Conservation (phyloP, 2,888 invertebrate species). For the Tenthredo scrophulariae region DNA sequence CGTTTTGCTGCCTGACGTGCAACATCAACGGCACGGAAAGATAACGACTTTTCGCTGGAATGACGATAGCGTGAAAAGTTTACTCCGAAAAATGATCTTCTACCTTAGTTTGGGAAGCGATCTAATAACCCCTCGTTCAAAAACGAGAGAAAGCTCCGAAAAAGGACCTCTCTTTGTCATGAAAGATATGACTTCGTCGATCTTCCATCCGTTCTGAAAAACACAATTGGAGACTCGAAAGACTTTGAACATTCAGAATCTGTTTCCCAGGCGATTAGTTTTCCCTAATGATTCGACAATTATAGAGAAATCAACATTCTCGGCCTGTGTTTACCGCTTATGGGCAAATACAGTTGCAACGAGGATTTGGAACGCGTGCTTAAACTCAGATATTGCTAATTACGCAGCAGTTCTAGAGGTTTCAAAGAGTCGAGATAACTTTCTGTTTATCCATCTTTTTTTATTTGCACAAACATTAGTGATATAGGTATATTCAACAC, state of each 20-base stretch:
- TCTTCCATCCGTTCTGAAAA: background rate
- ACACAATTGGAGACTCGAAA: background rate
- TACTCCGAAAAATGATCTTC: background rate
- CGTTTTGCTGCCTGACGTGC: slow-evolving; percentile 35
- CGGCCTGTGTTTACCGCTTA: background rate
- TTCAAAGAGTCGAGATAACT: slow-evolving; percentile 21
- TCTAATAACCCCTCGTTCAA: background rate
- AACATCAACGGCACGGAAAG: slow-evolving; percentile 18
- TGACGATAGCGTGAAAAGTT: slow-evolving; percentile 38
- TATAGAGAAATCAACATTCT: background rate
- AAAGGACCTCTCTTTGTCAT: background rate
- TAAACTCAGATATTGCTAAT: slow-evolving; percentile 58
- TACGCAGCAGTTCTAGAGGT: slow-evolving; percentile 59
- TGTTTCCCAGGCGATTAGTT: background rate
- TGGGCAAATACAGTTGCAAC: background rate
- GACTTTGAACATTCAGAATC: too few relatives aligned
- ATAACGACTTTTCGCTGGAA: slow-evolving; percentile 31
- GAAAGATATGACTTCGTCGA: background rate
- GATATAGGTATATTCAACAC: background rate
- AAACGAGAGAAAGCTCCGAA: background rate
- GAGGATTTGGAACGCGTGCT: slow-evolving; percentile 2
- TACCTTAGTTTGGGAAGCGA: background rate
- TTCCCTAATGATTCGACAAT: background rate
- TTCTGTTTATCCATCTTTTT: background rate
- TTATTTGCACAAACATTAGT: slow-evolving; percentile 59